phyloP scores from a whole-genome alignment of 2,888 invertebrate genomes.

The Dexiosoma caninum region DNA sequence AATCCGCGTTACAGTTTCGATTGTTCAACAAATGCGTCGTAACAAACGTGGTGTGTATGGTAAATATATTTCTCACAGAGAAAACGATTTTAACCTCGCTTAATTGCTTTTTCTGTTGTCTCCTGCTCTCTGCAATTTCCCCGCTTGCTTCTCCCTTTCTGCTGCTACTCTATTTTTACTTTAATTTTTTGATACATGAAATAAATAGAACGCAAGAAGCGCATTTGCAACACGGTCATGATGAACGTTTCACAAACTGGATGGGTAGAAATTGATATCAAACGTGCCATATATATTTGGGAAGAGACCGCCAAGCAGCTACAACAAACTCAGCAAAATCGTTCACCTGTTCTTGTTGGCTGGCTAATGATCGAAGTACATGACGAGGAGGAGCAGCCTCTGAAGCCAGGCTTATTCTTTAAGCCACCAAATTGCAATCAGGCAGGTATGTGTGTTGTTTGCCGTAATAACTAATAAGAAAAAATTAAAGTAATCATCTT shows the following conservation, averaged over 20 bases:
- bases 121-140: neutral
- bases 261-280: conserved; percentile 77
- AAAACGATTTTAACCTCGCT: conserved; percentile 41
- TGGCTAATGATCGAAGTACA: conserved; percentile 76
- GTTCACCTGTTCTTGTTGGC: conserved; percentile 72
- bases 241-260: conserved; percentile 74
- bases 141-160: neutral
- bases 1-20: conserved; percentile 76
- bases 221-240: conserved; percentile 77
- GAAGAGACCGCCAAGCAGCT: conserved; percentile 69
- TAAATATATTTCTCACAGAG: conserved; percentile 57
- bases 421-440: conserved; percentile 77
- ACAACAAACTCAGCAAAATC: conserved; percentile 65
- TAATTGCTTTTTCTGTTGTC: conserved; percentile 35
- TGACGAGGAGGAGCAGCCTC: conserved; percentile 76
- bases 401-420: conserved; percentile 75
- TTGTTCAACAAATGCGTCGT: conserved; percentile 72
- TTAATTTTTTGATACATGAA: neutral
- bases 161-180: neutral
- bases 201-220: conserved; percentile 73
- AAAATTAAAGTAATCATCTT: neutral
- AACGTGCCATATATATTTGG: conserved; percentile 76
- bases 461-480: conserved; percentile 73
- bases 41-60: conserved; percentile 73
- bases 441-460: conserved; percentile 78